Percentiles rank a stretch among this genome's conserved stretches.
Evolutionary conservation across 2,888 invertebrate species (phyloP).

Genomic region (Silvanus unidentatus): DNA sequence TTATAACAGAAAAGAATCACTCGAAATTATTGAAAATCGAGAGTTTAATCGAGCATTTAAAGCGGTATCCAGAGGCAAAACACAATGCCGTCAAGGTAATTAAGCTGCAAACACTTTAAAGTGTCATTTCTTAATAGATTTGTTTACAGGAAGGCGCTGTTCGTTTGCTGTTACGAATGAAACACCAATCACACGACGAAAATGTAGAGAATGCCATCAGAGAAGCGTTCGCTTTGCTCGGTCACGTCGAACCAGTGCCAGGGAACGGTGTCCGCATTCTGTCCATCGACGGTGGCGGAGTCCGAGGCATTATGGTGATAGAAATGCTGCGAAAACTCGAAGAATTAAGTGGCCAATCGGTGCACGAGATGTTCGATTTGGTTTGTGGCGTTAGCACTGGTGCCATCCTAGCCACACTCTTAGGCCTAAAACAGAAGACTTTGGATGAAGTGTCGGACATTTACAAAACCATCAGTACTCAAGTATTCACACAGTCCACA

Average conservation of each 20-base stretch:
- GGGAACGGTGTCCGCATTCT: constrained; percentile 72
- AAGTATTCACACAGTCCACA: constrained; percentile 60
- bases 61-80: constrained; percentile 65
- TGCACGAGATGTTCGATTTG: constrained; percentile 79
- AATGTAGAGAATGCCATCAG: constrained; percentile 36
- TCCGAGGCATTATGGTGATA: constrained; percentile 76
- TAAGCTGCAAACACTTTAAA: not conserved
- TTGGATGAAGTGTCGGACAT: constrained; percentile 55
- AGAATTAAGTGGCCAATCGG: constrained; percentile 57
- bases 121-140: constrained; percentile 5
- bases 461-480: constrained; percentile 55
- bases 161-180: constrained; percentile 54
- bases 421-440: constrained; percentile 54
- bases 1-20: not conserved
- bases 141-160: constrained; percentile 59
- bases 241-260: constrained; percentile 61
- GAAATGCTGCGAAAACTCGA: constrained; percentile 75
- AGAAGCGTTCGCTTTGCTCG: constrained; percentile 62
- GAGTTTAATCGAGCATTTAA: constrained; percentile 63
- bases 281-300: constrained; percentile 84
- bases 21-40: constrained; percentile 45
- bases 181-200: constrained; percentile 42
- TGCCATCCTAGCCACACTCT: constrained; percentile 67
- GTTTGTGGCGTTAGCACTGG: constrained; percentile 80
- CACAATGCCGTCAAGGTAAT: constrained; percentile 63